phyloP scores from a whole-genome alignment of 2,888 invertebrate species.

The Cantharis flavilabris region DNA sequence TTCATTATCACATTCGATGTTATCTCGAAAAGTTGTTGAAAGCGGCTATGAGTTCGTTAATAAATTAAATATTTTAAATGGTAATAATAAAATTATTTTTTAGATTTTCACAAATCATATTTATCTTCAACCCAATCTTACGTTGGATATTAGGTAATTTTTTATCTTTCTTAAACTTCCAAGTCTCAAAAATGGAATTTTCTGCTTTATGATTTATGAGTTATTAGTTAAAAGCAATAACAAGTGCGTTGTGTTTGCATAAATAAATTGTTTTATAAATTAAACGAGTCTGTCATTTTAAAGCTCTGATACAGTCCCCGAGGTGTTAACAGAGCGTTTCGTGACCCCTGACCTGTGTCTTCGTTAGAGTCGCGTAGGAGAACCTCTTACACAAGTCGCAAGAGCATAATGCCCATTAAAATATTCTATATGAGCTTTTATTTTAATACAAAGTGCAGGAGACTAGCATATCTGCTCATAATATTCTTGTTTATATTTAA shows the following conservation, averaged over 20 bases:
- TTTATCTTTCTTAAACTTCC: neutral
- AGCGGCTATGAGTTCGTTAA: neutral
- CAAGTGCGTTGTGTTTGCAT: neutral
- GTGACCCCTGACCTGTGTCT: conserved; percentile 38
- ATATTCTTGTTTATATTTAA: conserved; percentile 23
- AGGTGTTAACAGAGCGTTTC: conserved; percentile 41
- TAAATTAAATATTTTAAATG: neutral
- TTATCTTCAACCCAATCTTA: neutral
- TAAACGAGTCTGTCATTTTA: conserved; percentile 20
- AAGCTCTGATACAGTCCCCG: conserved; percentile 35
- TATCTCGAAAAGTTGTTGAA: neutral
- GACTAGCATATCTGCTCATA: conserved; percentile 25
- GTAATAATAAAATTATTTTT: neutral
- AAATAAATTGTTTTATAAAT: conserved; percentile 20
- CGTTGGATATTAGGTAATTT: neutral
- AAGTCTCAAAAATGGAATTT: neutral
- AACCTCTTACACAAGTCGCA: conserved; percentile 18
- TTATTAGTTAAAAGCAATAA: neutral
- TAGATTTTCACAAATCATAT: neutral
- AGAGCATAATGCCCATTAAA: conserved; percentile 31
- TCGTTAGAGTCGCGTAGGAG: conserved; percentile 40
- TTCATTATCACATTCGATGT: neutral
- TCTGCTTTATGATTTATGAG: neutral
- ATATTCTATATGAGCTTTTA: conserved; percentile 31
- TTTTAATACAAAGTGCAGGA: conserved; percentile 31